Evolutionary conservation across 2,888 invertebrate genomes (phyloP), one percentile per base, ranked within the genome.

Genomic region (Nomada lathburiana): DNA sequence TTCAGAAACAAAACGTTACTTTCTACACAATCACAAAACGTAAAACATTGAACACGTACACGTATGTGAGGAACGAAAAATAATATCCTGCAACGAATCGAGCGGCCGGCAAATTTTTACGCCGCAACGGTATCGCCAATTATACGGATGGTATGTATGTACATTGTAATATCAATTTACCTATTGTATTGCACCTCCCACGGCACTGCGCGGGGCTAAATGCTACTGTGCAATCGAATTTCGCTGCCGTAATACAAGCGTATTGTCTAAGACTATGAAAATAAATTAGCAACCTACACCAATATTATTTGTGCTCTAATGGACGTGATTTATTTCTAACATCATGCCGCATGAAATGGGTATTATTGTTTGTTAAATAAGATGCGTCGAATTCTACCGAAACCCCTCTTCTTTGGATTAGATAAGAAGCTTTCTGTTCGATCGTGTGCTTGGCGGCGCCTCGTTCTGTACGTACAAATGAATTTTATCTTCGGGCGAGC

Each of bases 211-310:
- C 57, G 23, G 63, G 44, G 29, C 63, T 52, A 79, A 63, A 57
- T 36, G 36, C 70, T 67, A 78, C 23, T 64, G 2, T 36, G 7
- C 36, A 36, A 53, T 10, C 29, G 18, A 47, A 71, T 29, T 59
- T 72, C 18, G 13, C 47, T 13, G 76, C 64, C 64, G 75, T 26
- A 13, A 47, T 75, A 47, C 47, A 80, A 80, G 81, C 71, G 47
- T 13, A 55, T 47, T 47, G n/a, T 47, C 47, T 47, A 47, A 11
- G 47, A 11, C 16, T 47, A 20, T 71, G 52, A 13, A 23, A 36
- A 36, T 26, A 52, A 64, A 64, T 68, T 16, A 13, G 36, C 42
- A 64, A 11, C 68, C 77, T 76, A 76, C 76, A 77, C 67, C 68
- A 50, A 47, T 13, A 42, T 20, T 13, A 63, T 23, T 44, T 44